Evolutionary conservation across 2,797 vertebrate species (phyloP).

Genomic region (Glyptemys insculpta): DNA sequence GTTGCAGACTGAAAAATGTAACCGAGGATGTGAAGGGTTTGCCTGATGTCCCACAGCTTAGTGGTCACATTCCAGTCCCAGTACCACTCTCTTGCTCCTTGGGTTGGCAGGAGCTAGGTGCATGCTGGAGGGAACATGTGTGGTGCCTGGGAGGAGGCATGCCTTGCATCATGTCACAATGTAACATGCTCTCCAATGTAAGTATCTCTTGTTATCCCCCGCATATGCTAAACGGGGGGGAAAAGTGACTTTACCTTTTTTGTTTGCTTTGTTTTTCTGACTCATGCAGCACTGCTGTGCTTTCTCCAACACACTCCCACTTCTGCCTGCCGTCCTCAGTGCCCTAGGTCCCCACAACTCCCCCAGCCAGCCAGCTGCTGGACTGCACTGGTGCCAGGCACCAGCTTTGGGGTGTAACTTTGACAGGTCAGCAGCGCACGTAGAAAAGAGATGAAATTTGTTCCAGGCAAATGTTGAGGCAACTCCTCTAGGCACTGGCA

Average conservation of each 20-base stretch:
- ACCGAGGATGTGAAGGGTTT: not conserved
- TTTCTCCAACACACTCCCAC: not conserved
- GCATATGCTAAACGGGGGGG: no score
- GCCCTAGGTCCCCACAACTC: not conserved
- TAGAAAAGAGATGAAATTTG: not conserved
- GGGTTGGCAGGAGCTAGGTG: not conserved
- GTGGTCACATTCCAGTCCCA: no score
- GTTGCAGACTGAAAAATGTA: not conserved
- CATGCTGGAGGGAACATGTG: not conserved
- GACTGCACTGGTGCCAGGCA: not conserved
- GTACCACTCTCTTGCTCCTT: not conserved
- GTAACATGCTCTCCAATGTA: no score
- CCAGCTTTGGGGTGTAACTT: not conserved
- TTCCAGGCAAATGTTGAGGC: not conserved
- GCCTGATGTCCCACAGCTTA: not conserved
- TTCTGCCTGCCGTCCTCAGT: not conserved
- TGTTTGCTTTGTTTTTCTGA: no score
- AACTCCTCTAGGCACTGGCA: not conserved
- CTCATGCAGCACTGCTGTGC: not conserved
- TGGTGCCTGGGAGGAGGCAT: not conserved
- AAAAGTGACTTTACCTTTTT: not conserved
- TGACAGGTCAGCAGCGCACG: not conserved
- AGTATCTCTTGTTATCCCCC: no score
- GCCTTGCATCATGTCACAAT: not conserved
- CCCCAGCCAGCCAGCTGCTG: not conserved